Conservation (phyloP, 2,888 invertebrate species). For the Allacma fusca region DNA sequence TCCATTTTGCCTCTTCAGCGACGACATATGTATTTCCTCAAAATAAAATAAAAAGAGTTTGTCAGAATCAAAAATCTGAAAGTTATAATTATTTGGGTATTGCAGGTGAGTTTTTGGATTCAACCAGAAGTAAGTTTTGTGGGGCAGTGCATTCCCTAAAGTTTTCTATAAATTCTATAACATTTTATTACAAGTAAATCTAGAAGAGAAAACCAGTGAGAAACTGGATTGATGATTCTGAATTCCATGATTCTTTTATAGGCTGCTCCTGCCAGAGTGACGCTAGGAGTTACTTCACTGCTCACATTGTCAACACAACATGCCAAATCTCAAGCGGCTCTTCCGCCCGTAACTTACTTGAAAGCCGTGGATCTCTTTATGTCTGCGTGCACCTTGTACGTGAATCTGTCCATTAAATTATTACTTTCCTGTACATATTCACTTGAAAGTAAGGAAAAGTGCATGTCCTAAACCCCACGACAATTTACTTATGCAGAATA, state of each 20-base stretch:
- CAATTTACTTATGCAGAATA: neutral
- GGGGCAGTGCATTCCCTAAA: no score
- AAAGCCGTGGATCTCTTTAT: constrained; percentile 93
- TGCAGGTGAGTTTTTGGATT: constrained; percentile 63
- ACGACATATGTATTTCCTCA: no score
- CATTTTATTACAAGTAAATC: no score
- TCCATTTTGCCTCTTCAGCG: no score
- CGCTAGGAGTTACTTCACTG: constrained; percentile 88
- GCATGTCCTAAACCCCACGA: no score
- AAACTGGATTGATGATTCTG: no score
- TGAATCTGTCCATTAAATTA: constrained; percentile 55
- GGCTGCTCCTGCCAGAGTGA: constrained; percentile 85
- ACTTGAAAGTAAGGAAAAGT: neutral
- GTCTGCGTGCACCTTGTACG: constrained; percentile 88
- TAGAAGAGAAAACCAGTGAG: no score
- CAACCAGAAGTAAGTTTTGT: constrained; percentile 52
- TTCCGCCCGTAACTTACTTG: constrained; percentile 91
- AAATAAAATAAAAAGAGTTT: no score
- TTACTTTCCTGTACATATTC: constrained; percentile 3
- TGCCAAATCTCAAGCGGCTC: constrained; percentile 90
- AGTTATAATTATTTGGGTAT: neutral
- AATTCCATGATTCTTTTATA: no score
- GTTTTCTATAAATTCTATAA: no score
- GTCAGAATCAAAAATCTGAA: no score
- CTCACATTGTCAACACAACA: constrained; percentile 90